Evolutionary conservation across 2,113 vertebrate genomes (phyloP).

Genomic region (Melanerpes aurifrons): DNA sequence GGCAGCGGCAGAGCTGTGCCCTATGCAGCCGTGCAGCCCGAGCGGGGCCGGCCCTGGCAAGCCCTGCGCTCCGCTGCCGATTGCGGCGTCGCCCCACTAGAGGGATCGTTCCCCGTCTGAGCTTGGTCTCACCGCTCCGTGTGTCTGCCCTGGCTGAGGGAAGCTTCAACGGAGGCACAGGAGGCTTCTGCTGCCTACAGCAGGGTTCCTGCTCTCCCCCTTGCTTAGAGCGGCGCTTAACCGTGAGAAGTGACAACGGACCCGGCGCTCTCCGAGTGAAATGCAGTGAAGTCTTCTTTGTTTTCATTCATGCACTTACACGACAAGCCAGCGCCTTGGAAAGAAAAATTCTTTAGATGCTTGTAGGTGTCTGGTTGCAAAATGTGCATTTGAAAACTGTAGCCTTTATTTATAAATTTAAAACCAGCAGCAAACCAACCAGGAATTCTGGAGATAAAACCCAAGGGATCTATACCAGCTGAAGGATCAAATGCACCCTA

Average conservation of each 20-base stretch:
- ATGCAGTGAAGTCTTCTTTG: background rate
- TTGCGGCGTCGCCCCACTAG: conserved; percentile 37
- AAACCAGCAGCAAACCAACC: background rate
- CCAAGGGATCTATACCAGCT: background rate
- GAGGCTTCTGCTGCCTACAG: background rate
- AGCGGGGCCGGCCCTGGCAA: background rate
- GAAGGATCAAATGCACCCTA: background rate
- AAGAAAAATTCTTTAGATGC: background rate
- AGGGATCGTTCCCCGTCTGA: conserved; percentile 31
- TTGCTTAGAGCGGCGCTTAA: background rate
- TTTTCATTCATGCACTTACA: background rate
- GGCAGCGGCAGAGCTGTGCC: background rate
- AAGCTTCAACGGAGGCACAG: background rate
- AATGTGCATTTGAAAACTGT: background rate
- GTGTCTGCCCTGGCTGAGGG: background rate
- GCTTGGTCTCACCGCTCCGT: background rate
- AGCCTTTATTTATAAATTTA: background rate
- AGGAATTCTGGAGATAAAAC: conserved; percentile 12
- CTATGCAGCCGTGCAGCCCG: background rate
- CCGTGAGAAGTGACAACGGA: background rate
- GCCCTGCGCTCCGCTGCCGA: background rate
- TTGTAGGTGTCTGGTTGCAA: background rate
- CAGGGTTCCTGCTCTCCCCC: accelerated
- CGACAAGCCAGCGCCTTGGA: background rate
- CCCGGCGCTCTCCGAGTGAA: background rate